These are phyloP conservation scores for Menura novaehollandiae DNA, from an alignment of 2,113 vertebrate genomes.

Conservation along the genomic window DNA sequence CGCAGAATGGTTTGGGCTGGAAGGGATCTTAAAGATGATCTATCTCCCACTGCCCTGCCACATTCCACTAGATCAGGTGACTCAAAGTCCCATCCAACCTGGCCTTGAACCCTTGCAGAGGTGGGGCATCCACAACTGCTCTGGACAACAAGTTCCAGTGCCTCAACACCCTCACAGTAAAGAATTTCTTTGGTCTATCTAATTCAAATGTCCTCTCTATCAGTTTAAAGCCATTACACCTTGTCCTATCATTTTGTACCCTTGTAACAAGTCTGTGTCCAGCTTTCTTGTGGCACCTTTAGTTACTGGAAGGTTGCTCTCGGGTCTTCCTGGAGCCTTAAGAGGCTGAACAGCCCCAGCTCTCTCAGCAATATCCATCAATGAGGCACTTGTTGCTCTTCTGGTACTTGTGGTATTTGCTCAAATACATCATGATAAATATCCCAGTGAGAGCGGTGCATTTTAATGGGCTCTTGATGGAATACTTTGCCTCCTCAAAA, in stretches of 20 bases:
- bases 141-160: background rate
- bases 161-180: background rate
- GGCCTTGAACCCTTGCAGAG: background rate
- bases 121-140: background rate
- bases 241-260: background rate
- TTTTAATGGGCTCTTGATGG: background rate
- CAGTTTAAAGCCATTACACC: background rate
- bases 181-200: background rate
- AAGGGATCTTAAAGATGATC: background rate
- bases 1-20: background rate
- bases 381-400: background rate
- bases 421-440: background rate
- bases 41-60: background rate
- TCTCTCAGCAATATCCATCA: background rate
- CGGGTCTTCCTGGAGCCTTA: background rate
- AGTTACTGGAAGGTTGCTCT: background rate
- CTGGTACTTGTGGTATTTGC: background rate
- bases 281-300: background rate
- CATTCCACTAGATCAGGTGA: background rate
- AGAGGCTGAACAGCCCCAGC: background rate
- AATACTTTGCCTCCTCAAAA: background rate
- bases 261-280: background rate
- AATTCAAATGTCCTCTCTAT: background rate
- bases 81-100: background rate
- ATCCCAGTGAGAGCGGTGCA: background rate